Percentiles rank a stretch among this genome's conserved stretches.
These are phyloP conservation scores for Anguilla pacifica DNA, from an alignment of 2,797 vertebrate genomes.

Conservation along the genomic window DNA sequence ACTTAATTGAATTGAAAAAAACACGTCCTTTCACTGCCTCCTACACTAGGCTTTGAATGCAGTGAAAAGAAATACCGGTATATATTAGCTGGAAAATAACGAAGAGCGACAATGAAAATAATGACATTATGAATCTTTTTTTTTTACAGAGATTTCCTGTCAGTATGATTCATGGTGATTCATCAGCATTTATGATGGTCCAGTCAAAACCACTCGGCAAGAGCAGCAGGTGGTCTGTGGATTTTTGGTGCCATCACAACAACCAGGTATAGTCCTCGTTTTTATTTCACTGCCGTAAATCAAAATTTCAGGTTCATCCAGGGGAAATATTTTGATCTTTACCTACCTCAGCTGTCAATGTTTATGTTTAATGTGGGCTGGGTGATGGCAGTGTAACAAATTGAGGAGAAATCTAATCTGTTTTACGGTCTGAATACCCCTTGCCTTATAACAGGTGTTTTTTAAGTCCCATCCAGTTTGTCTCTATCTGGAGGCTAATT, in stretches of 20 bases:
- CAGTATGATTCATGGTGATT: background rate
- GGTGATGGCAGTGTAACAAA: slow-evolving; percentile 55
- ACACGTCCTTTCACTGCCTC: background rate
- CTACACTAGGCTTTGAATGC: no score
- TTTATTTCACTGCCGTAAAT: background rate
- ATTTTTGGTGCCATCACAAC: slow-evolving; percentile 46
- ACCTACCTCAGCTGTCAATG: slow-evolving; percentile 65
- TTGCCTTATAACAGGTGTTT: slow-evolving; percentile 37
- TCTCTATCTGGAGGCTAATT: slow-evolving; percentile 20
- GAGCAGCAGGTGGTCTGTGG: slow-evolving; percentile 49
- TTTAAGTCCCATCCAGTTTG: slow-evolving; percentile 18
- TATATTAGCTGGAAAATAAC: background rate
- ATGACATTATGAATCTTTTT: background rate
- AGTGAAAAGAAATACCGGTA: background rate
- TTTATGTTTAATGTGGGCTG: slow-evolving; percentile 68
- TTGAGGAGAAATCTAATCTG: slow-evolving; percentile 56
- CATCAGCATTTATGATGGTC: background rate
- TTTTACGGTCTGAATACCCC: slow-evolving; percentile 33
- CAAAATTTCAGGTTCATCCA: slow-evolving; percentile 53
- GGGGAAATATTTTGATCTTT: slow-evolving; percentile 52
- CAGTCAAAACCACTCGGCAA: background rate
- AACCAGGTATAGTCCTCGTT: slow-evolving; percentile 54
- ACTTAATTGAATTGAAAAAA: no score
- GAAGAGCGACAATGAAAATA: background rate
- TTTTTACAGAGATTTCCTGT: background rate